Conservation (phyloP, 1,140 invertebrate species). For the Eupristina koningsbergeri region DNA sequence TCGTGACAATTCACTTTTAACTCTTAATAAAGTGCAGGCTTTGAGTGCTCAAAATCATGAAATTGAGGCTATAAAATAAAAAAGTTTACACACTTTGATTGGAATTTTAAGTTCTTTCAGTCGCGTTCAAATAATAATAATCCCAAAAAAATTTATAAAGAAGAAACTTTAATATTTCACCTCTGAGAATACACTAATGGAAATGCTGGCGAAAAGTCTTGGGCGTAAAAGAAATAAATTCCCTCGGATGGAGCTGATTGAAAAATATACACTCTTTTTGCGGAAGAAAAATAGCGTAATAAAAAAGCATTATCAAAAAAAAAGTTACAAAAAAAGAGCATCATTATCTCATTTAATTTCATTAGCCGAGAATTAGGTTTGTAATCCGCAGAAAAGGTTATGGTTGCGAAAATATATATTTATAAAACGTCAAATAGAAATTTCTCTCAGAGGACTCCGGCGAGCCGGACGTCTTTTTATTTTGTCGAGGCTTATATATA, state of each 20-base stretch:
- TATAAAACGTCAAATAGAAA: too few relatives aligned
- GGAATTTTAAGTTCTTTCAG: too few relatives aligned
- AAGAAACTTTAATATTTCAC: background rate
- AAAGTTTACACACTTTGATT: too few relatives aligned
- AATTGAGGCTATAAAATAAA: too few relatives aligned
- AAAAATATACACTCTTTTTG: background rate
- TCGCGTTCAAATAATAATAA: too few relatives aligned
- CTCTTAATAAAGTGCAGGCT: background rate
- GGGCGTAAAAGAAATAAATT: background rate
- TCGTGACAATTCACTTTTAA: background rate
- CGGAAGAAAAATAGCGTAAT: background rate
- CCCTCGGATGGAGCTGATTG: background rate
- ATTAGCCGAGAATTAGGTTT: background rate
- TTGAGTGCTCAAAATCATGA: background rate
- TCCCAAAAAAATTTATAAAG: too few relatives aligned
- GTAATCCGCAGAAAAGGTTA: too few relatives aligned
- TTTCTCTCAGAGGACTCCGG: background rate
- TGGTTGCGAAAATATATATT: too few relatives aligned
- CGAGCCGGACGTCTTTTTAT: background rate
- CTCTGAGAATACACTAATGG: background rate
- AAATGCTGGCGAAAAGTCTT: background rate
- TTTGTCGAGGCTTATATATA: background rate
- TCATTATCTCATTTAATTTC: background rate
- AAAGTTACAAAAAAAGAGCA: background rate
- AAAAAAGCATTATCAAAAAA: background rate